Conservation (phyloP, 2,888 invertebrate species). For the Graphium colonna region DNA sequence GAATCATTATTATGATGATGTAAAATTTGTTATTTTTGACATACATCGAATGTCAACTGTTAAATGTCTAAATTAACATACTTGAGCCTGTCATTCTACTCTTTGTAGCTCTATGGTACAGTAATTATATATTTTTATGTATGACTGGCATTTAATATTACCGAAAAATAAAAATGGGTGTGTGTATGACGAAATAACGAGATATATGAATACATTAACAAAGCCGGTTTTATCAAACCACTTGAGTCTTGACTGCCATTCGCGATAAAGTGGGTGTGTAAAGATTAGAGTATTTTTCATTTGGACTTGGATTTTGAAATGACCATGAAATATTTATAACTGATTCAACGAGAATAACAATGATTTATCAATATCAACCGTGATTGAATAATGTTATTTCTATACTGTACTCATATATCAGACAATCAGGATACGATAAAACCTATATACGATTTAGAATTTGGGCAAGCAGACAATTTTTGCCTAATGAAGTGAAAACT, state of each 20-base stretch:
- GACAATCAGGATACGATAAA: too few species aligned
- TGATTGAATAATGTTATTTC: background rate
- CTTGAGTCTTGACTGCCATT: background rate
- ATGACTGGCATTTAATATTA: background rate
- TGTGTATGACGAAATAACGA: conserved; percentile 29
- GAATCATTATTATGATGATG: conserved; percentile 12
- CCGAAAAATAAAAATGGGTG: conserved; percentile 26
- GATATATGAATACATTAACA: background rate
- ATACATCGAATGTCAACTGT: background rate
- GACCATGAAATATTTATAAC: background rate
- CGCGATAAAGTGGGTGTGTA: background rate
- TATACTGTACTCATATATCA: background rate
- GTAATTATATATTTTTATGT: conserved; percentile 1
- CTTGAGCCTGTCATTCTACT: background rate
- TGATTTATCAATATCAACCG: background rate
- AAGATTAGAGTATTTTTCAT: background rate
- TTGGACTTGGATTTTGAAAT: background rate
- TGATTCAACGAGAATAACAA: background rate
- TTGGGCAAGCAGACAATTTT: too few species aligned
- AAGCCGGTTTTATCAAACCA: conserved; percentile 10
- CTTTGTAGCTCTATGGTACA: conserved; percentile 6
- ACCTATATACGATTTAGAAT: too few species aligned
- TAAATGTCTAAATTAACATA: background rate
- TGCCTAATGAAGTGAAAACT: too few species aligned
- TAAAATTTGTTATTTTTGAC: conserved; percentile 13